phyloP scores from a whole-genome alignment of 2,113 vertebrate species.

The Sceloporus undulatus region DNA sequence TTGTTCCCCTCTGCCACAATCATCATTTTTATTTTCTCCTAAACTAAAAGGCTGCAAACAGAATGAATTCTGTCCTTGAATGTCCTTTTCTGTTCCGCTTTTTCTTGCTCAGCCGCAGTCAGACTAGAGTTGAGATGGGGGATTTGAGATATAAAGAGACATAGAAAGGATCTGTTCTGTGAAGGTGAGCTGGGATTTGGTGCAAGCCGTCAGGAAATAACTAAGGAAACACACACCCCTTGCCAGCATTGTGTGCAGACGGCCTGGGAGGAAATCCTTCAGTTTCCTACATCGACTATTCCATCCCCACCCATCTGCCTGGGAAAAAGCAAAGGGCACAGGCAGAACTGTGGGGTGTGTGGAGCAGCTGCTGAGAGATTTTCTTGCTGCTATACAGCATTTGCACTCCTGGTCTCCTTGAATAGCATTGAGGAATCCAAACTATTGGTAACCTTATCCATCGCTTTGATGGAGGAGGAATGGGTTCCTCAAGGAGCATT shows the following conservation, averaged over 20 bases:
- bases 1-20: no score
- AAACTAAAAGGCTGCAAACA: neutral
- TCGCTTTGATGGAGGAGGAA: neutral
- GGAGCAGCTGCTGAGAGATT: neutral
- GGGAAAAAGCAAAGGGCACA: neutral
- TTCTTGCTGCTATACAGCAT: neutral
- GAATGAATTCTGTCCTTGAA: neutral
- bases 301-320: neutral
- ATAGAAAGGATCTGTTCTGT: neutral
- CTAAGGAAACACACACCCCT: conserved; percentile 22
- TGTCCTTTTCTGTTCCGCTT: neutral
- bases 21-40: neutral
- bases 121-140: neutral
- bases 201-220: conserved; percentile 3
- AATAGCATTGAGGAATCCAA: neutral
- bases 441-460: neutral
- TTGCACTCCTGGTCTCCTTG: neutral
- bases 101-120: no score
- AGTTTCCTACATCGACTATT: conserved; percentile 11
- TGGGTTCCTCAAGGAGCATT: neutral
- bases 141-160: neutral
- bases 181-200: neutral
- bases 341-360: neutral
- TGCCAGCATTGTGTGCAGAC: neutral
- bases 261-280: conserved; percentile 40